These are phyloP conservation scores for Scotopteryx bipunctaria DNA, from an alignment of 2,888 invertebrate species.

Conservation along the genomic window DNA sequence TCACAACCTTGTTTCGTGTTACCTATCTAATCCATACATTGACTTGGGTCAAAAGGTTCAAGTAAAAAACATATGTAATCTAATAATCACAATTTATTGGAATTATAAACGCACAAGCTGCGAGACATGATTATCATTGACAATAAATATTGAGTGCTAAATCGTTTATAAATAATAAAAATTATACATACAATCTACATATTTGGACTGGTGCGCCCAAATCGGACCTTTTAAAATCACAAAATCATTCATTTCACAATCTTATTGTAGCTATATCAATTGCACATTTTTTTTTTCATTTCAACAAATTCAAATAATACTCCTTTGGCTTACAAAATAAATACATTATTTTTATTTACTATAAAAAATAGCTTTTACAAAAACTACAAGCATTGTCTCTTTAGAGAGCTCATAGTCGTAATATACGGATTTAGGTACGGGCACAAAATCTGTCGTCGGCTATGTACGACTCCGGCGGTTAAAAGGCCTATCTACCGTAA, in stretches of 20 bases:
- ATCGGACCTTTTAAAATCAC: constrained; percentile 54
- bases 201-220: constrained; percentile 75
- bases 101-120: constrained; percentile 80
- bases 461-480: no score
- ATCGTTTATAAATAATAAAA: constrained; percentile 62
- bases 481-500: constrained; percentile 19
- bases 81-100: constrained; percentile 81
- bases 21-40: no score
- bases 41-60: constrained; percentile 4
- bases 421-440: no score
- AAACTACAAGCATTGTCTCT: constrained; percentile 39
- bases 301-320: constrained; percentile 37
- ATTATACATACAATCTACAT: constrained; percentile 68
- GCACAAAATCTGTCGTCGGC: no score
- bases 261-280: constrained; percentile 44
- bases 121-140: constrained; percentile 71
- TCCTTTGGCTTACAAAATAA: constrained; percentile 43
- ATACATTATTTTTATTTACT: constrained; percentile 5
- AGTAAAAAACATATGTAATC: constrained; percentile 50
- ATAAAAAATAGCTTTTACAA: constrained; percentile 27
- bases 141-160: constrained; percentile 78
- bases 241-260: constrained; percentile 44
- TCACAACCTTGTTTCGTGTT: no score
- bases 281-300: constrained; percentile 40
- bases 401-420: constrained; percentile 47